Conservation (phyloP, 2,888 invertebrate genomes). For the Cosmopolites sordidus region DNA sequence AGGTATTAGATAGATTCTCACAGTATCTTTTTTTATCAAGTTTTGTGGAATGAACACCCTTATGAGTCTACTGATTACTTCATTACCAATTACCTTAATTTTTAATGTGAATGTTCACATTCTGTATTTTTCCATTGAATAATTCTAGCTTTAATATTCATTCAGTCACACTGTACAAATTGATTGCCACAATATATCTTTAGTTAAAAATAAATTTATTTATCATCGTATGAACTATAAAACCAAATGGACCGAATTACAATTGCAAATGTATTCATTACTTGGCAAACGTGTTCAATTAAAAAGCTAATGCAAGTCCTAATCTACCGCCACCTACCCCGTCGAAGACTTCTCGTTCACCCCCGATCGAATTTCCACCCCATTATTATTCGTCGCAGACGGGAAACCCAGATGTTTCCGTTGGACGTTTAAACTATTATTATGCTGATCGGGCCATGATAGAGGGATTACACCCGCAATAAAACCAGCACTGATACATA, state of each 20-base stretch:
- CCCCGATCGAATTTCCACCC: conserved; percentile 27
- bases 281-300: conserved; percentile 22
- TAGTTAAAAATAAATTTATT: too few relatives aligned
- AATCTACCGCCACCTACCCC: conserved; percentile 14
- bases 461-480: conserved; percentile 51
- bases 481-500: conserved; percentile 50
- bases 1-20: too few relatives aligned
- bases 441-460: conserved; percentile 51
- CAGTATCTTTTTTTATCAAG: too few relatives aligned
- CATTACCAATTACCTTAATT: too few relatives aligned
- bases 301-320: conserved; percentile 21
- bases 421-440: conserved; percentile 48
- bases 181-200: too few relatives aligned
- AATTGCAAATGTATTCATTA: conserved; percentile 2
- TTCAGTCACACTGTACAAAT: too few relatives aligned
- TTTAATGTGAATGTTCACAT: too few relatives aligned
- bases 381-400: conserved; percentile 23
- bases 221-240: too few relatives aligned
- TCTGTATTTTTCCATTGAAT: too few relatives aligned
- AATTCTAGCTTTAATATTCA: too few relatives aligned
- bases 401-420: conserved; percentile 44
- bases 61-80: too few relatives aligned
- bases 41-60: too few relatives aligned
- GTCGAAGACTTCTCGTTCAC: conserved; percentile 7
- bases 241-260: neutral